phyloP scores from a whole-genome alignment of 2,797 vertebrate species.

The Anguilla anguilla region DNA sequence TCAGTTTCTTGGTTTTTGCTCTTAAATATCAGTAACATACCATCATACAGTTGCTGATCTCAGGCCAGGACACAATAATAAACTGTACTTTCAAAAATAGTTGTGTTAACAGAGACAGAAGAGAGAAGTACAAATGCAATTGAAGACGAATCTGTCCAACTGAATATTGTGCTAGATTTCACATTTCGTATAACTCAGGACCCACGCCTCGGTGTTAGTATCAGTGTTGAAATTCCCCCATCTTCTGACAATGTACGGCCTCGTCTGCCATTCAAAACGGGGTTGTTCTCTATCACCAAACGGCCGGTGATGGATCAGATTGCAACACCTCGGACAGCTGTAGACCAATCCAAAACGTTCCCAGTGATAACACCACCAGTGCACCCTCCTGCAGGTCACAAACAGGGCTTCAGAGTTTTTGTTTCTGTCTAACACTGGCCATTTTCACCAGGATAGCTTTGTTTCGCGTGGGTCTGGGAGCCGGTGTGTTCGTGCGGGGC shows the following conservation, averaged over 20 bases:
- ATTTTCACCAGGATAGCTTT: constrained; percentile 17
- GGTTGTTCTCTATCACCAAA: constrained; percentile 38
- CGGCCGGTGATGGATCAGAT: background rate
- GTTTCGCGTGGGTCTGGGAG: background rate
- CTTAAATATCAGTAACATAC: background rate
- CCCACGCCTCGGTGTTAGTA: background rate
- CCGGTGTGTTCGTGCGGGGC: background rate
- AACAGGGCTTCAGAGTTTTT: background rate
- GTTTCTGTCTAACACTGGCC: background rate
- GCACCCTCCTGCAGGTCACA: background rate
- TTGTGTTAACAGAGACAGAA: background rate
- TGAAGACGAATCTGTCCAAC: background rate
- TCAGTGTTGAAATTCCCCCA: background rate
- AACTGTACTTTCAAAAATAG: background rate
- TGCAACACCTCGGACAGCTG: background rate
- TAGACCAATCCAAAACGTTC: background rate
- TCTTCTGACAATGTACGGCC: constrained; percentile 21
- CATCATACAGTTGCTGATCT: background rate
- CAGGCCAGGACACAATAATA: background rate
- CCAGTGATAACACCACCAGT: background rate
- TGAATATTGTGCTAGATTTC: background rate
- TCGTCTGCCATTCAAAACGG: constrained; percentile 59
- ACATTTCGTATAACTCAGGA: background rate
- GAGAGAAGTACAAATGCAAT: background rate
- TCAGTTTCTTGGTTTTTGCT: background rate